Conservation (phyloP, 1,140 invertebrate species). For the Drepana arcuata region DNA sequence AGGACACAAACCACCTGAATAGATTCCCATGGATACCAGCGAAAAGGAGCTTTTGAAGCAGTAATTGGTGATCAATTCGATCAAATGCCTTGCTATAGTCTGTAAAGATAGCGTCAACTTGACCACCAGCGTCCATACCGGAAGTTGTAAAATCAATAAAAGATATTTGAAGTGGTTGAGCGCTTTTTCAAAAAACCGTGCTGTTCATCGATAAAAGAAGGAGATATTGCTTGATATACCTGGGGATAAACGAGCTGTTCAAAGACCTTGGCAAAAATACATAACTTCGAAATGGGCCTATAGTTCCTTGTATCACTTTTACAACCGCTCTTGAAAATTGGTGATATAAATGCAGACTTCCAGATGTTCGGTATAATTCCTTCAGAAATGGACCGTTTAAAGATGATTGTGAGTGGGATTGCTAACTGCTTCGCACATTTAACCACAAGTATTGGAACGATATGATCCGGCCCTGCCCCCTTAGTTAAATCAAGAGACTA, state of each 20-base stretch:
- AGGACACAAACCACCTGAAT: constrained; percentile 16
- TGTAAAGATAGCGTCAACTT: constrained; percentile 28
- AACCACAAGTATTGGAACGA: constrained; percentile 13
- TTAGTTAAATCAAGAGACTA: neutral
- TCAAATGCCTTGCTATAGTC: constrained; percentile 32
- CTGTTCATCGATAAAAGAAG: constrained; percentile 14
- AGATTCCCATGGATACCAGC: constrained; percentile 11
- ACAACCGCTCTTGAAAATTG: constrained; percentile 17
- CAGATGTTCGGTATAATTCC: constrained; percentile 20
- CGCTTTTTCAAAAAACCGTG: constrained; percentile 23
- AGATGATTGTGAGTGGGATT: constrained; percentile 15
- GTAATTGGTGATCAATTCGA: constrained; percentile 17
- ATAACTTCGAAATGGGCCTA: constrained; percentile 20
- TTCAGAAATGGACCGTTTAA: constrained; percentile 9
- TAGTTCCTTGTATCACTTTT: constrained; percentile 16
- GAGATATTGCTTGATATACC: constrained; percentile 1
- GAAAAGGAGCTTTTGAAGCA: constrained; percentile 11
- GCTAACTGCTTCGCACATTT: constrained; percentile 16
- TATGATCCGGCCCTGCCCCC: constrained; percentile 10
- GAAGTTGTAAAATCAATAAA: constrained; percentile 7
- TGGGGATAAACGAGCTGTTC: constrained; percentile 13
- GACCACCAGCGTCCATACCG: constrained; percentile 11
- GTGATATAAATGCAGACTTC: constrained; percentile 21
- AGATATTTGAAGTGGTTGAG: constrained; percentile 24
- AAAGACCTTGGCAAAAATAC: constrained; percentile 20